phyloP scores from a whole-genome alignment of 2,888 invertebrate genomes.

The Caenorhabditis sp. region DNA sequence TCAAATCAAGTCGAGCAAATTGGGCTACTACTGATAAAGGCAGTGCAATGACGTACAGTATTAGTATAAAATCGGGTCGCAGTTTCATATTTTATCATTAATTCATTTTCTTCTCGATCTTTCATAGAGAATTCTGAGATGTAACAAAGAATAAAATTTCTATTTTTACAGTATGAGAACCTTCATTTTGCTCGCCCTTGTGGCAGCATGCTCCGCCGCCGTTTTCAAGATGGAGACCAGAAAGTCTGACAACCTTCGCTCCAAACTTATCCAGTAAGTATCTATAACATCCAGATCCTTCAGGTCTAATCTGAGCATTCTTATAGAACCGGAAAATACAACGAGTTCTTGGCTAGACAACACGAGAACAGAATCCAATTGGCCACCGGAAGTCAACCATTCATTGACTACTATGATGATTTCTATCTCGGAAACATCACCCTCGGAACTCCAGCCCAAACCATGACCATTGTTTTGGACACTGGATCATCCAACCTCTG shows the following conservation, averaged over 20 bases:
- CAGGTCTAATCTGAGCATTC: background rate
- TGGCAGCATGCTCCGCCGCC: conserved; percentile 49
- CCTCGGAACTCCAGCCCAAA: conserved; percentile 60
- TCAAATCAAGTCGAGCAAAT: background rate
- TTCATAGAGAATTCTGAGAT: background rate
- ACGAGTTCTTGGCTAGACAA: conserved; percentile 32
- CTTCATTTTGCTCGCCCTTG: conserved; percentile 52
- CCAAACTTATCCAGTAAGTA: conserved; percentile 47
- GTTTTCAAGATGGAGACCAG: conserved; percentile 41
- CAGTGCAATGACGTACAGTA: background rate
- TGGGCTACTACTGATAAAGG: background rate
- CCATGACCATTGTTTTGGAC: conserved; percentile 59
- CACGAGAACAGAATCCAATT: conserved; percentile 32
- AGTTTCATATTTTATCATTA: background rate
- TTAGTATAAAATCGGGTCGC: background rate
- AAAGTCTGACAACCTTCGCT: conserved; percentile 42
- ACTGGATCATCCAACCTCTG: conserved; percentile 65
- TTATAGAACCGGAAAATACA: conserved; percentile 30
- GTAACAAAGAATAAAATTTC: background rate
- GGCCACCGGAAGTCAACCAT: conserved; percentile 53
- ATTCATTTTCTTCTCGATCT: background rate
- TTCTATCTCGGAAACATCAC: conserved; percentile 68
- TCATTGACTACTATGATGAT: conserved; percentile 64
- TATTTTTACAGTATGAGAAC: conserved; percentile 51
- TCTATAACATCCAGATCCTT: background rate